These are phyloP conservation scores for Eupsilia transversa DNA, from an alignment of 2,888 invertebrate species.

Conservation along the genomic window DNA sequence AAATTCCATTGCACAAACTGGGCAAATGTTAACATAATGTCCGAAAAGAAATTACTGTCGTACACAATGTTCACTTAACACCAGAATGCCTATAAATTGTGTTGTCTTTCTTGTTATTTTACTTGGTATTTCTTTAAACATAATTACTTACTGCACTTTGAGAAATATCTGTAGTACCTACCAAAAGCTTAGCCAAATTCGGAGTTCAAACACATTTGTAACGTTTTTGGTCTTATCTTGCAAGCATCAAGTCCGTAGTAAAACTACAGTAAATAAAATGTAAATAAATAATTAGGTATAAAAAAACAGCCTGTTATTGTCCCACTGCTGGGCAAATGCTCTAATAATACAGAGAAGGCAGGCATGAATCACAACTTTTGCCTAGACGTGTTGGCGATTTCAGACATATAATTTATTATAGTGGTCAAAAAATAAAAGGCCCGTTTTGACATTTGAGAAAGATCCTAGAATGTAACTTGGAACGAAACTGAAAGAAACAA, in stretches of 20 bases:
- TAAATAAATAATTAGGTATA: neutral
- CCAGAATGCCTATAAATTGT: slow-evolving; percentile 15
- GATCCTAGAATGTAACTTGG: too few relatives aligned
- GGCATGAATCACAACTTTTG: too few relatives aligned
- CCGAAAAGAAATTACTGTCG: slow-evolving; percentile 15
- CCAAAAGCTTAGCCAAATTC: neutral
- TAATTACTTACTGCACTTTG: neutral
- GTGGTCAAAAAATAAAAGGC: too few relatives aligned
- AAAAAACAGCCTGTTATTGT: neutral
- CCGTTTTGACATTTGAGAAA: too few relatives aligned
- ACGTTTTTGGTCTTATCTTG: neutral
- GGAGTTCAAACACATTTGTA: neutral
- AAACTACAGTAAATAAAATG: too few relatives aligned
- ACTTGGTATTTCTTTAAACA: slow-evolving; percentile 7
- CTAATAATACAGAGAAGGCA: too few relatives aligned
- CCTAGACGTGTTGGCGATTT: too few relatives aligned
- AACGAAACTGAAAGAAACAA: too few relatives aligned
- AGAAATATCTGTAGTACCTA: slow-evolving; percentile 3
- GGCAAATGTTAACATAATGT: slow-evolving; percentile 31
- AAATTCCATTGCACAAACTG: neutral
- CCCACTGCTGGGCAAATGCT: too few relatives aligned
- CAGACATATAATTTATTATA: too few relatives aligned
- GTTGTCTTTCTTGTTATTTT: slow-evolving; percentile 7
- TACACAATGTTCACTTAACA: slow-evolving; percentile 36
- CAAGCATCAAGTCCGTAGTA: neutral